Evolutionary conservation across 1,140 invertebrate genomes (phyloP), one percentile per base, ranked within the genome.

Genomic region (Latrodectus geometricus): DNA sequence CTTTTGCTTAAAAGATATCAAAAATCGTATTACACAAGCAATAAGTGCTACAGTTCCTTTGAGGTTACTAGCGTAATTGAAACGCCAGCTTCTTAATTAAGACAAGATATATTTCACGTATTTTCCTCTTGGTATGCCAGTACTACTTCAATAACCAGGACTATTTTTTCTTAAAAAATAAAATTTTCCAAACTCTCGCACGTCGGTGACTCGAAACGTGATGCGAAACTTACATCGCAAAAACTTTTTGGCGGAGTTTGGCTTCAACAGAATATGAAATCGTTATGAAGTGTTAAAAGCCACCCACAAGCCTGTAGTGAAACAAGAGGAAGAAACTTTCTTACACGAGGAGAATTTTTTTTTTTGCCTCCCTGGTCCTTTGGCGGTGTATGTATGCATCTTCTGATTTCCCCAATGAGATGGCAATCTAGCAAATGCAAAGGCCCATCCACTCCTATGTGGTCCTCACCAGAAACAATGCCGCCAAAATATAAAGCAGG

Each of bases 211-310:
- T 21, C 17, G 17, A n/a, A 69, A 69, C 68, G 17, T 23, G 21
- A 9, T 11, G 20, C 68, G 21, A 69, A 69, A 21, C 14, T n/a
- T 21, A 5, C 68, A 69, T 69, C 11, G 68, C 17, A 23, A 69
- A 21, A 69, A 23, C 21, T n/a, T 69, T n/a, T n/a, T 23, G 20
- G 9, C 11, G 20, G 20, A n/a, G 68, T 17, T 61, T 61, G 11
- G 35, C 17, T 61, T 14, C 7, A 69, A 23, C n/a, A 20, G 68
- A n/a, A 23, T 73, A 73, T 73, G 70, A 73, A 73, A 73, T 73
- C 48, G 70, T 73, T 73, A 73, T 73, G 70, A 73, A 73, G 70
- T 73, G 70, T 73, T 73, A 73, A 73, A 73, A 73, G 70, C 70
- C 17, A 73, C 12, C 54, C 21, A 73, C 70, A 73, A 15, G 23